A percentile compares a stretch with the other conserved stretches of the same genome.
Evolutionary conservation across 1,140 invertebrate genomes (phyloP).

Genomic region (Drosophila prosaltans): DNA sequence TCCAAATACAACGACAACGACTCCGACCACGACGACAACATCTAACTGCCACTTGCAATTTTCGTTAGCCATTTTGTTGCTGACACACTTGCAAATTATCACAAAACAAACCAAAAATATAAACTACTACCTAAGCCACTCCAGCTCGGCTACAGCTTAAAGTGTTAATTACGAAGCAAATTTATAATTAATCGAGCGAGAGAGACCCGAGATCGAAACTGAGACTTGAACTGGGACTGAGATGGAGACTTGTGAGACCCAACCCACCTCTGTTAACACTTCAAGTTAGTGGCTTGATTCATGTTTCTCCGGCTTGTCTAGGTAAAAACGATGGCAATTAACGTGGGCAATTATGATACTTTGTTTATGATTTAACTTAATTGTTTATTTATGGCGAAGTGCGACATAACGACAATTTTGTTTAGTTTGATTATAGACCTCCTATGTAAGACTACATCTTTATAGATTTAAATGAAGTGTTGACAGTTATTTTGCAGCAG

Average conservation of each 20-base stretch:
- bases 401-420: background rate
- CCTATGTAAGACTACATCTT: background rate
- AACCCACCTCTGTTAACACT: constrained; percentile 33
- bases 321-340: constrained; percentile 76
- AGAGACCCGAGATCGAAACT: background rate
- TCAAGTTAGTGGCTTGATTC: constrained; percentile 52
- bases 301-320: constrained; percentile 60
- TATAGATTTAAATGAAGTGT: background rate
- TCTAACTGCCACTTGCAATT: constrained; percentile 79
- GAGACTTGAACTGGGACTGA: background rate
- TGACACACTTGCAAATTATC: constrained; percentile 80
- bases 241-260: constrained; percentile 1
- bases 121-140: constrained; percentile 28
- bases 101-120: constrained; percentile 33
- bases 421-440: background rate
- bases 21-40: constrained; percentile 28
- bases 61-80: constrained; percentile 77
- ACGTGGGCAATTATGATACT: constrained; percentile 77
- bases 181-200: constrained; percentile 76
- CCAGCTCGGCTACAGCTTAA: constrained; percentile 62
- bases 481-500: too few species aligned
- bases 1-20: constrained; percentile 18
- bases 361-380: constrained; percentile 72
- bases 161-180: constrained; percentile 81
- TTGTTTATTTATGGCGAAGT: constrained; percentile 70